phyloP scores from a whole-genome alignment of 2,797 vertebrate genomes.

The Tangara arthus region DNA sequence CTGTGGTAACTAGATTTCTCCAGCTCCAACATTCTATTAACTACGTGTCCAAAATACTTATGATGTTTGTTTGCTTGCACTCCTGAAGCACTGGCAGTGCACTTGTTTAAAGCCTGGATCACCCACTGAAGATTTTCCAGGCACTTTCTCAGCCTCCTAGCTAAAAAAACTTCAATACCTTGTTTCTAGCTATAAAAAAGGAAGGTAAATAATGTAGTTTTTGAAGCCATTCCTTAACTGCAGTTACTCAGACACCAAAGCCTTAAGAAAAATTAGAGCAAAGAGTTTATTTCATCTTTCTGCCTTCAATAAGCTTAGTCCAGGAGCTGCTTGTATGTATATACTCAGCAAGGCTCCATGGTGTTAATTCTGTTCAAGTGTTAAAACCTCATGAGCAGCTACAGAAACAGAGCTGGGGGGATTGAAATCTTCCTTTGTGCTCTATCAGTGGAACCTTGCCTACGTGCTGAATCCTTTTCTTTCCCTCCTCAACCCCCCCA shows the following conservation, averaged over 20 bases:
- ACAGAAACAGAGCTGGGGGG: not conserved
- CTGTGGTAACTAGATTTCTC: conserved; percentile 36
- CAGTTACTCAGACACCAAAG: not conserved
- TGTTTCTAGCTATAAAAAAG: not conserved
- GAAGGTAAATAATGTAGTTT: not conserved
- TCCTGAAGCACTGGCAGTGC: not conserved
- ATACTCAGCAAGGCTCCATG: not conserved
- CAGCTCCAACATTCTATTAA: conserved; percentile 1
- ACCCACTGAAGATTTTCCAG: not conserved
- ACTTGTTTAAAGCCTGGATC: not conserved
- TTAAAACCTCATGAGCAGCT: not conserved
- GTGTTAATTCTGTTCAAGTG: not conserved
- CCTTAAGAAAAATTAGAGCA: not conserved
- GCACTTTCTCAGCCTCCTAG: not conserved
- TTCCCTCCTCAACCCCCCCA: not conserved
- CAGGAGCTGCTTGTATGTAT: not conserved
- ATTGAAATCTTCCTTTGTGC: not conserved
- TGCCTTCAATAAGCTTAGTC: not conserved
- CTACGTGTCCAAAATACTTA: conserved; percentile 30
- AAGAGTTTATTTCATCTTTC: not conserved
- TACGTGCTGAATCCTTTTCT: not conserved
- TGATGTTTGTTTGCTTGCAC: not conserved
- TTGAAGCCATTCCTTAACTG: not conserved
- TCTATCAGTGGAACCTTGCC: not conserved
- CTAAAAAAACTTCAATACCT: not conserved